Percentiles rank a stretch among this genome's conserved stretches.
phyloP scores from a whole-genome alignment of 2,888 invertebrate genomes.

The Argyresthia albistria region DNA sequence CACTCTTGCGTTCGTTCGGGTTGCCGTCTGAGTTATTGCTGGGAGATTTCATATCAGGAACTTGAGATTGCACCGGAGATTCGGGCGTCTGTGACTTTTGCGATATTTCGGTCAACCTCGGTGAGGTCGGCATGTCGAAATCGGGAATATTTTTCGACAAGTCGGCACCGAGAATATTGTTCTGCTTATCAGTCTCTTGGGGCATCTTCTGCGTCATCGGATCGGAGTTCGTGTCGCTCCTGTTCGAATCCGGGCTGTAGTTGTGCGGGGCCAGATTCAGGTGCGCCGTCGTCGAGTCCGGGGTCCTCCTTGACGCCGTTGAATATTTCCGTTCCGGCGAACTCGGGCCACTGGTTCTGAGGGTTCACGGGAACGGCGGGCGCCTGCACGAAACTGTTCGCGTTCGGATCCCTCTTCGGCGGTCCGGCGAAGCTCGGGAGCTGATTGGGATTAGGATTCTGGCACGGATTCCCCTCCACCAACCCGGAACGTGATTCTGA shows the following conservation, averaged over 20 bases:
- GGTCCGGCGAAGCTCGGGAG: constrained; percentile 57
- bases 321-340: constrained; percentile 52
- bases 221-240: constrained; percentile 61
- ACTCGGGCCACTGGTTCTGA: constrained; percentile 62
- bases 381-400: background rate
- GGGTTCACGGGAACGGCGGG: constrained; percentile 17
- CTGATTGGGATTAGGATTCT: constrained; percentile 49
- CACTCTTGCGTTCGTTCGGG: constrained; percentile 35
- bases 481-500: constrained; percentile 65
- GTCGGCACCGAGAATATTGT: constrained; percentile 27
- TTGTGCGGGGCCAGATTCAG: constrained; percentile 58
- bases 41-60: constrained; percentile 54
- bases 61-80: constrained; percentile 48
- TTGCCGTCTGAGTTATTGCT: constrained; percentile 31
- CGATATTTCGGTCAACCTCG: constrained; percentile 54
- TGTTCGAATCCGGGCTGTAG: constrained; percentile 63
- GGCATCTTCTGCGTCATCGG: constrained; percentile 33
- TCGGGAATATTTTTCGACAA: constrained; percentile 44
- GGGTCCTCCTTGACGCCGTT: constrained; percentile 81
- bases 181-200: constrained; percentile 41
- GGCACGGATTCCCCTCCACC: constrained; percentile 48
- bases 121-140: constrained; percentile 60
- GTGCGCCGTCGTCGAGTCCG: constrained; percentile 79
- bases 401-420: constrained; percentile 45
- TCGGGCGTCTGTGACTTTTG: constrained; percentile 56